Evolutionary conservation across 2,113 vertebrate genomes (phyloP).

Genomic region (Theristicus caerulescens): DNA sequence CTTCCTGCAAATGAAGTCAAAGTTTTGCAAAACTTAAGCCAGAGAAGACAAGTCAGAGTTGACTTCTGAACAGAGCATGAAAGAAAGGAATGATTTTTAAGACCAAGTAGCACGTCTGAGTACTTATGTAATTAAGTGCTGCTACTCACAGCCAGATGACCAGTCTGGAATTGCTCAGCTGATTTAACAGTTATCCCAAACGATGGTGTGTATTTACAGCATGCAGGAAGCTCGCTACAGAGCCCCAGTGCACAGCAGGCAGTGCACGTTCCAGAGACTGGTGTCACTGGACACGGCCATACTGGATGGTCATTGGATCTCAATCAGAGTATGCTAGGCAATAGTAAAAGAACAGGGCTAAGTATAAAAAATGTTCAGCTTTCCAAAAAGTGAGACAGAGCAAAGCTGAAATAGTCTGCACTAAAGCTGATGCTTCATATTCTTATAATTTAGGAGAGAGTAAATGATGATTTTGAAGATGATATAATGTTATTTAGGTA

Average conservation of each 20-base stretch:
- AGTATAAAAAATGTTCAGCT: not conserved
- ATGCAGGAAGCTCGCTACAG: not conserved
- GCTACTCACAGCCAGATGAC: not conserved
- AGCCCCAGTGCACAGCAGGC: rapidly evolving
- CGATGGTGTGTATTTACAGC: rapidly evolving
- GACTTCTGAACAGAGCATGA: not conserved
- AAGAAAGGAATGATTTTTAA: not conserved
- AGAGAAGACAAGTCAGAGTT: not conserved
- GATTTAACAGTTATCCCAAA: not conserved
- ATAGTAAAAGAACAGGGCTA: not conserved
- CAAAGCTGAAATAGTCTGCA: not conserved
- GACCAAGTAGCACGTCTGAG: not conserved
- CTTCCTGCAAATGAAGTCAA: not conserved
- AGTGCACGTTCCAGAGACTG: rapidly evolving
- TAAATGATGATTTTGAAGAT: not conserved
- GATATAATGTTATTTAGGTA: not conserved
- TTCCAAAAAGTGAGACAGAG: not conserved
- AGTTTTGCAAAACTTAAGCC: not conserved
- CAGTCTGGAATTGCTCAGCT: not conserved
- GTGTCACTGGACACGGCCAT: not conserved
- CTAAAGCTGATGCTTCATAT: not conserved
- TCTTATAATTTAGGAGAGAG: not conserved
- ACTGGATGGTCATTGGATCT: rapidly evolving
- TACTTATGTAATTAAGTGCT: not conserved
- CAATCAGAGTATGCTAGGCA: rapidly evolving